These are phyloP conservation scores for Otolemur garnettii DNA, from an alignment of 2,113 vertebrate genomes.

Conservation along the genomic window DNA sequence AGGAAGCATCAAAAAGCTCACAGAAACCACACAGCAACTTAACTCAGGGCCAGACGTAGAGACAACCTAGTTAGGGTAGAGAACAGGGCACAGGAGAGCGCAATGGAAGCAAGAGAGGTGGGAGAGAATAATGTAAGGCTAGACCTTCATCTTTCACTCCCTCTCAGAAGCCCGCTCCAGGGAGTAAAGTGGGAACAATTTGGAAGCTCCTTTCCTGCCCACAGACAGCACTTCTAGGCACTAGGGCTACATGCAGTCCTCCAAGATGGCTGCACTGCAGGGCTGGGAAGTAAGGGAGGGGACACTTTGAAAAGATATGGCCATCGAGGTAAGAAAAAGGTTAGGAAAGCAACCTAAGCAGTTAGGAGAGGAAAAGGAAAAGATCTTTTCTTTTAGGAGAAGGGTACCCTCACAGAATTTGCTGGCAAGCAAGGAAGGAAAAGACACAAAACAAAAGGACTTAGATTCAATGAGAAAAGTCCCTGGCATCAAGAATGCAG, in stretches of 20 bases:
- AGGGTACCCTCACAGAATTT: neutral
- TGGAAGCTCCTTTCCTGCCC: neutral
- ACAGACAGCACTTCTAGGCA: neutral
- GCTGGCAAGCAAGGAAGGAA: neutral
- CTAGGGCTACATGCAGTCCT: neutral
- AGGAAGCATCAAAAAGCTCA: neutral
- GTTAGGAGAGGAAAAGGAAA: neutral
- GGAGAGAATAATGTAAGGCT: neutral
- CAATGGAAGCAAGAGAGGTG: neutral
- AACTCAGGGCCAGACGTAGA: neutral
- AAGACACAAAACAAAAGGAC: neutral
- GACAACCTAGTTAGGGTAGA: neutral
- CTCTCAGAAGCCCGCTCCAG: neutral
- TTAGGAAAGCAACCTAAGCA: neutral
- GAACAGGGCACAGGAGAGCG: neutral
- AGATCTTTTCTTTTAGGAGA: neutral
- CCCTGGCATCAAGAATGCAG: neutral
- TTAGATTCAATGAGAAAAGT: neutral
- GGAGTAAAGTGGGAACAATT: neutral
- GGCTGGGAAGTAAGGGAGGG: neutral
- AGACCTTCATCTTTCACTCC: neutral
- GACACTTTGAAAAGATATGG: neutral
- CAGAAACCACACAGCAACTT: neutral
- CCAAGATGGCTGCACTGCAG: neutral
- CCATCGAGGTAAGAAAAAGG: neutral